A percentile compares a stretch with the other conserved stretches of the same genome.
phyloP scores from a whole-genome alignment of 2,888 invertebrate species.

The Cheilosia impressa region DNA sequence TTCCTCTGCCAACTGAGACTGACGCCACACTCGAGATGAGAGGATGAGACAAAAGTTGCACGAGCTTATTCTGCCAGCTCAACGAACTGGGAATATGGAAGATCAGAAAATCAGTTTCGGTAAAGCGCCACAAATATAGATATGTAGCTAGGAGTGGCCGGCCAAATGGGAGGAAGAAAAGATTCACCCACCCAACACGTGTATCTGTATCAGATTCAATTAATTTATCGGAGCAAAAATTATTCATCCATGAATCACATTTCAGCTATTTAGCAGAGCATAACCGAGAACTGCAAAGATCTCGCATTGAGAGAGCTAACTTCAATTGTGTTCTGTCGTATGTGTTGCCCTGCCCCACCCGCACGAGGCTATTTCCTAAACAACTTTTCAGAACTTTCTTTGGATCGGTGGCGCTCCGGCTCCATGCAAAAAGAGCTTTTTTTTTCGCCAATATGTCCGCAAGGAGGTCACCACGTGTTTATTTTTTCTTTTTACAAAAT shows the following conservation, averaged over 20 bases:
- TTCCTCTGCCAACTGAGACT: slow-evolving; percentile 27
- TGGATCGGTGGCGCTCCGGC: slow-evolving; percentile 15
- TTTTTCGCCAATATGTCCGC: slow-evolving; percentile 63
- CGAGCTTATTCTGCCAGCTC: slow-evolving; percentile 41
- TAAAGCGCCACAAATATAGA: background rate
- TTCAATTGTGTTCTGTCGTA: background rate
- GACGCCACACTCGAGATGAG: slow-evolving; percentile 25
- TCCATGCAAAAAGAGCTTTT: slow-evolving; percentile 42
- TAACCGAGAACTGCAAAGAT: slow-evolving; percentile 15
- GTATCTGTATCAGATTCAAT: slow-evolving; percentile 34
- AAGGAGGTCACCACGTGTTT: slow-evolving; percentile 72
- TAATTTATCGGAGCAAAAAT: slow-evolving; percentile 8
- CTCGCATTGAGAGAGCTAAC: slow-evolving; percentile 6
- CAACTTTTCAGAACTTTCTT: slow-evolving; percentile 34
- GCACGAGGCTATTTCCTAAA: background rate
- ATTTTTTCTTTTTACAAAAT: background rate
- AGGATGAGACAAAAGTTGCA: slow-evolving; percentile 1
- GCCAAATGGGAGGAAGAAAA: background rate
- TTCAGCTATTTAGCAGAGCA: slow-evolving; percentile 36
- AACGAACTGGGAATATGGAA: slow-evolving; percentile 6
- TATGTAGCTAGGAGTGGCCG: slow-evolving; percentile 55
- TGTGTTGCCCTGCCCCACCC: slow-evolving; percentile 38
- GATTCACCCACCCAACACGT: slow-evolving; percentile 35
- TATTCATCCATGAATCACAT: slow-evolving; percentile 52
- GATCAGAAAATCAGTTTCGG: background rate